A percentile compares a stretch with the other conserved stretches of the same genome.
phyloP scores from a whole-genome alignment of 2,888 invertebrate genomes.

The Venustoraphidia nigricollis region DNA sequence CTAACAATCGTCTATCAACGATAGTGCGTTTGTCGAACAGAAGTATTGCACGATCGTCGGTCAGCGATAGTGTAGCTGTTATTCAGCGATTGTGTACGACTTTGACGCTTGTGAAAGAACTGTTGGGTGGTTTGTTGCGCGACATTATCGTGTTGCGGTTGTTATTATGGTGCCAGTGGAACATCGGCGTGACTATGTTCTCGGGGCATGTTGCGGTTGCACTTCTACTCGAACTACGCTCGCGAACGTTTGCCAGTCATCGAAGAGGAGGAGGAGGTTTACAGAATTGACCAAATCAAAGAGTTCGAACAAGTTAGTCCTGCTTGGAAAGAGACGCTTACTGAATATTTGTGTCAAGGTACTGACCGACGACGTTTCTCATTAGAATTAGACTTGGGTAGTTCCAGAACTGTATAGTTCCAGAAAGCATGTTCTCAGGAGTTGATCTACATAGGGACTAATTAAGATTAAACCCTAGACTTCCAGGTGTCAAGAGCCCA shows the following conservation, averaged over 20 bases:
- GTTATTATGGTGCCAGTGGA: too few relatives aligned
- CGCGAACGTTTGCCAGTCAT: constrained; percentile 41
- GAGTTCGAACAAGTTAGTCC: constrained; percentile 71
- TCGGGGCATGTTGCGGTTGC: constrained; percentile 63
- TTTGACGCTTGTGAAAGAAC: too few relatives aligned
- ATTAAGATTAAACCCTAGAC: too few relatives aligned
- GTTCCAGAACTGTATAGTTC: neutral
- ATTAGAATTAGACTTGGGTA: neutral
- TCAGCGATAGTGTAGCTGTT: too few relatives aligned
- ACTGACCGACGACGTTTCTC: constrained; percentile 7
- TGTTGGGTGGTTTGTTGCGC: too few relatives aligned
- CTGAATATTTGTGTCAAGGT: constrained; percentile 54
- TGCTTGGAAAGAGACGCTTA: constrained; percentile 61
- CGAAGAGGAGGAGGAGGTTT: constrained; percentile 45
- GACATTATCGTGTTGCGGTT: too few relatives aligned
- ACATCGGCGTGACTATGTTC: constrained; percentile 9
- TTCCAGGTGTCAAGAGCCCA: too few relatives aligned
- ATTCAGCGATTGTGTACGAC: too few relatives aligned
- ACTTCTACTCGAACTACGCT: constrained; percentile 69
- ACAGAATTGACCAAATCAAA: constrained; percentile 72
- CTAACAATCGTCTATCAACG: too few relatives aligned
- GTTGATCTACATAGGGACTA: too few relatives aligned
- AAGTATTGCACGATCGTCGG: too few relatives aligned
- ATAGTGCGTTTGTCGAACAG: too few relatives aligned
- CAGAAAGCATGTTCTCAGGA: neutral